These are phyloP conservation scores for Gallinago stenura DNA, from an alignment of 2,797 vertebrate genomes.

Conservation along the genomic window DNA sequence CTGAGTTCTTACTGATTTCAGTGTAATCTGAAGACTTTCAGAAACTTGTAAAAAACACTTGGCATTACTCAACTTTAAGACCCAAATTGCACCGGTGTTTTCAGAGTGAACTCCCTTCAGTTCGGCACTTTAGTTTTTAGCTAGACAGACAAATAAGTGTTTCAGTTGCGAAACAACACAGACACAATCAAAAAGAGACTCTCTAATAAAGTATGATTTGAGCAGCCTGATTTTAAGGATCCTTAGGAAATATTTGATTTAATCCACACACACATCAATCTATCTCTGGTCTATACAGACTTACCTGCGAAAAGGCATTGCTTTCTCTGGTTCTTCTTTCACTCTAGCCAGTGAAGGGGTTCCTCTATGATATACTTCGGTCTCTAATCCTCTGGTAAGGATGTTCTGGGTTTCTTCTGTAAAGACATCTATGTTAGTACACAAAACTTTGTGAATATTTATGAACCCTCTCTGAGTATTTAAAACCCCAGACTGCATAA, in stretches of 20 bases:
- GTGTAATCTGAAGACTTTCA: neutral
- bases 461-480: rapidly evolving
- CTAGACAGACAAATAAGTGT: neutral
- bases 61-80: neutral
- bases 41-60: neutral
- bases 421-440: neutral
- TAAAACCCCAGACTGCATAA: neutral
- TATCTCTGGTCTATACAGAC: neutral
- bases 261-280: neutral
- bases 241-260: neutral
- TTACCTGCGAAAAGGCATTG: slow-evolving; percentile 68
- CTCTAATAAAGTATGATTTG: neutral
- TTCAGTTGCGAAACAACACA: neutral
- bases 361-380: neutral
- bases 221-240: neutral
- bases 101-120: neutral
- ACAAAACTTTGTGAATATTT: neutral
- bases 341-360: neutral
- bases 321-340: slow-evolving; percentile 41
- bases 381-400: neutral
- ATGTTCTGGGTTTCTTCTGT: slow-evolving; percentile 15
- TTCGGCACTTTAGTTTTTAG: neutral
- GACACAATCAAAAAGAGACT: neutral
- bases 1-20: neutral
- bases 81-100: neutral